Evolutionary conservation across 2,888 invertebrate genomes (phyloP).

Genomic region (Dicyrtomina minuta): DNA sequence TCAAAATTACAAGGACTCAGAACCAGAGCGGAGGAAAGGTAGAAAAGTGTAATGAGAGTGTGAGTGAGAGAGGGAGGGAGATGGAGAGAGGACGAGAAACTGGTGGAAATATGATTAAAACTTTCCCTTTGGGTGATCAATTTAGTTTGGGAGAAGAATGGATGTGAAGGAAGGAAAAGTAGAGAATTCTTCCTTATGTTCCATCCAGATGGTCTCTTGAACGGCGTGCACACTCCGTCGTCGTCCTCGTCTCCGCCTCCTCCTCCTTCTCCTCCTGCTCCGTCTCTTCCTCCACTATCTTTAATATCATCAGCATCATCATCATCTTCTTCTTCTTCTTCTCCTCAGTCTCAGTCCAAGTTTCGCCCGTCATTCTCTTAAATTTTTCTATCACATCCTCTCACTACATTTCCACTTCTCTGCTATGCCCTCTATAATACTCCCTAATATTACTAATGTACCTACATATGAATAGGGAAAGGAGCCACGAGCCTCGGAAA

Average conservation of each 20-base stretch:
- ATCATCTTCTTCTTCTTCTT: background rate
- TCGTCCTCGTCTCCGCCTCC: background rate
- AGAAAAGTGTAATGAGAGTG: background rate
- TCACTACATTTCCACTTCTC: too few relatives aligned
- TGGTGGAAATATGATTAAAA: conserved; percentile 44
- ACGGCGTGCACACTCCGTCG: background rate
- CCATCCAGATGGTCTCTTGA: conserved; percentile 8
- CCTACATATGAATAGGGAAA: too few relatives aligned
- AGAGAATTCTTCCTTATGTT: conserved; percentile 20
- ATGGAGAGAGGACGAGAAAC: conserved; percentile 18
- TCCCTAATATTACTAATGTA: too few relatives aligned
- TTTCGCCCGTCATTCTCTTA: background rate
- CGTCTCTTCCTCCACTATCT: background rate
- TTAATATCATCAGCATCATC: background rate
- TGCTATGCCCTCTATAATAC: too few relatives aligned
- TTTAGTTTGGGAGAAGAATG: conserved; percentile 25
- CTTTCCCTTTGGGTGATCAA: conserved; percentile 40
- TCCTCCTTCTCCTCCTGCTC: background rate
- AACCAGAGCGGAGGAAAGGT: background rate
- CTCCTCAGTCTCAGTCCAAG: background rate
- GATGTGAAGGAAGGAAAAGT: conserved; percentile 9
- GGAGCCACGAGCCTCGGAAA: too few relatives aligned
- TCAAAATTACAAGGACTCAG: too few relatives aligned
- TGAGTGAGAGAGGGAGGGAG: background rate
- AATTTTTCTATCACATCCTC: too few relatives aligned